Conservation (phyloP, 2,797 vertebrate species). For the Eptatretus atami region DNA sequence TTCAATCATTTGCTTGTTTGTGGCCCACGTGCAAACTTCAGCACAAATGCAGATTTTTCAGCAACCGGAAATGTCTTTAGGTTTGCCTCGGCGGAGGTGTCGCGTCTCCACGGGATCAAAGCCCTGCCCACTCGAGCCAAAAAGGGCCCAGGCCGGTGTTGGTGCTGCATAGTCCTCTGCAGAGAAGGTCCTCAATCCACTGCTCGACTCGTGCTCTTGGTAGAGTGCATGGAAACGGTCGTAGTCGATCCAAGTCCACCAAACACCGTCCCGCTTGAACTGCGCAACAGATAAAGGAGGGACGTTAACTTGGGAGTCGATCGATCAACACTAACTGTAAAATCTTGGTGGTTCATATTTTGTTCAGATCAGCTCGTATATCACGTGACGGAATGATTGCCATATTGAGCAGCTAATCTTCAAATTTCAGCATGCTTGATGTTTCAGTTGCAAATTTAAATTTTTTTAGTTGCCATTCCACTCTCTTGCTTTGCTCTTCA, state of each 20-base stretch:
- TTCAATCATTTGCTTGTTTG: too few species aligned
- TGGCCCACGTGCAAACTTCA: too few species aligned
- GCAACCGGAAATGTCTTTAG: conserved; percentile 41
- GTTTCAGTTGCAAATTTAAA: too few species aligned
- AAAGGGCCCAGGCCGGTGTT: conserved; percentile 49
- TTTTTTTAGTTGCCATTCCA: too few species aligned
- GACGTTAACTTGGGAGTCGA: too few species aligned
- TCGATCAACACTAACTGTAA: too few species aligned
- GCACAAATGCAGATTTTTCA: conserved; percentile 14
- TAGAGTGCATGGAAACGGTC: conserved; percentile 40
- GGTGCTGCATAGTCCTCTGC: conserved; percentile 31
- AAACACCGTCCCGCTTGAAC: conserved; percentile 37
- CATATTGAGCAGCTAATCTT: too few species aligned
- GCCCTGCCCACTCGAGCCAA: conserved; percentile 32
- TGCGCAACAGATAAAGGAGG: conserved; percentile 11
- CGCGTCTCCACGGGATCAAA: conserved; percentile 48
- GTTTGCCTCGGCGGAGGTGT: conserved; percentile 37
- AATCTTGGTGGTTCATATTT: too few species aligned
- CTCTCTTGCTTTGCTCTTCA: too few species aligned
- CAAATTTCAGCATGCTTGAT: too few species aligned
- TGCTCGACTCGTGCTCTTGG: conserved; percentile 16
- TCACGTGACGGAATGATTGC: too few species aligned
- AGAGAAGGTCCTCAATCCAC: conserved; percentile 23
- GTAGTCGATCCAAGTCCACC: conserved; percentile 75
- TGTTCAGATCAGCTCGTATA: too few species aligned